phyloP scores from a whole-genome alignment of 1,140 invertebrate genomes.

The Mycetomoellerius zeteki region DNA sequence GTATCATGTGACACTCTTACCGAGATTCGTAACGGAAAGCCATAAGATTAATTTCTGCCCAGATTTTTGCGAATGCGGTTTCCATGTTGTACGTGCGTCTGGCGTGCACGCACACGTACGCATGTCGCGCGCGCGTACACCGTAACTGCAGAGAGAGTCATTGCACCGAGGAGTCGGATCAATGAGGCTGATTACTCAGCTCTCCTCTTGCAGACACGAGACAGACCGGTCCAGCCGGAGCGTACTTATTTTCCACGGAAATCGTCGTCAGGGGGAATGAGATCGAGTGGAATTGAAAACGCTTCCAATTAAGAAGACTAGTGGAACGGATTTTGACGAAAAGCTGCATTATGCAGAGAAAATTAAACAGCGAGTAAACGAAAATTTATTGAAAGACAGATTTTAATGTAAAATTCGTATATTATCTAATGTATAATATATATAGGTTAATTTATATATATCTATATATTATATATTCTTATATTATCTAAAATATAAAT shows the following conservation, averaged over 20 bases:
- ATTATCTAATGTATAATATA: neutral
- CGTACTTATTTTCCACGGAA: conserved; percentile 56
- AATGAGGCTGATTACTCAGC: conserved; percentile 67
- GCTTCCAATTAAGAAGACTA: conserved; percentile 33
- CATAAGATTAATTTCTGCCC: conserved; percentile 6
- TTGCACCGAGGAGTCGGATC: conserved; percentile 65
- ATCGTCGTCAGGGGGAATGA: conserved; percentile 24
- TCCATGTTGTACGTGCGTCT: neutral
- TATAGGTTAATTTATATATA: too few relatives aligned
- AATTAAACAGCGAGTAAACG: conserved; percentile 8
- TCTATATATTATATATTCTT: too few relatives aligned
- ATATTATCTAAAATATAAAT: too few relatives aligned
- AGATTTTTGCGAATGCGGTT: conserved; percentile 3
- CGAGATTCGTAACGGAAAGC: conserved; percentile 8
- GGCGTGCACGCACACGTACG: neutral
- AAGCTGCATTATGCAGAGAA: neutral
- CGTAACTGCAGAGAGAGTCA: conserved; percentile 52
- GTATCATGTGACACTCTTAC: neutral
- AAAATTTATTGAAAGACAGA: neutral
- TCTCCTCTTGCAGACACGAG: conserved; percentile 55
- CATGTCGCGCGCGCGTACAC: neutral
- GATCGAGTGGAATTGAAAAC: conserved; percentile 56
- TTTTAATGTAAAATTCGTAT: neutral
- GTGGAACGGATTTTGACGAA: neutral
- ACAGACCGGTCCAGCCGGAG: conserved; percentile 45